Conservation (phyloP, 2,113 vertebrate genomes). For the Lepus europaeus region DNA sequence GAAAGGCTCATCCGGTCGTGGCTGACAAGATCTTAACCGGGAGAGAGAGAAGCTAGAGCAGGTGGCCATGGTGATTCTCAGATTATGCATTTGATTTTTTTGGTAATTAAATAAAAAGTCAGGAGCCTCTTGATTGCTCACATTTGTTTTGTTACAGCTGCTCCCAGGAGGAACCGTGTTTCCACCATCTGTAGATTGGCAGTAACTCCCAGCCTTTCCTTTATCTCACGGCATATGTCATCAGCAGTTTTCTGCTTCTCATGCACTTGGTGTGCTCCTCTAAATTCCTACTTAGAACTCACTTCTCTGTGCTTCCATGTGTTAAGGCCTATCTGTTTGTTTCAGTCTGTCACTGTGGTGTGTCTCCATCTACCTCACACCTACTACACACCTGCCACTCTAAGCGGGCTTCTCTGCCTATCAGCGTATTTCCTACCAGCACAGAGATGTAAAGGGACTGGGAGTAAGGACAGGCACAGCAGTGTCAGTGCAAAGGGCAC, state of each 20-base stretch:
- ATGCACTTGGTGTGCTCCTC: neutral
- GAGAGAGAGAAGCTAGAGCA: neutral
- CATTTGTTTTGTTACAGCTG: slow-evolving; percentile 57
- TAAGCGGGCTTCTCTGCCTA: neutral
- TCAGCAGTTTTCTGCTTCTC: slow-evolving; percentile 30
- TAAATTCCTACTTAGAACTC: slow-evolving; percentile 19
- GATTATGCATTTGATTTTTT: slow-evolving; percentile 40
- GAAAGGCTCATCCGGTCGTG: neutral
- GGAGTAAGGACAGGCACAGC: neutral
- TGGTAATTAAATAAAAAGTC: slow-evolving; percentile 72
- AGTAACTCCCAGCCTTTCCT: slow-evolving; percentile 49
- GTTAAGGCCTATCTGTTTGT: neutral
- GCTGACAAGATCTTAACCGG: neutral
- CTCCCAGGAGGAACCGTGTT: slow-evolving; percentile 52
- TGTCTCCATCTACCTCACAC: neutral
- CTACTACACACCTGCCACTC: neutral
- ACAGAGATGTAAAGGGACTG: neutral
- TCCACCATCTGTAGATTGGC: slow-evolving; percentile 68
- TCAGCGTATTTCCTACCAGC: neutral
- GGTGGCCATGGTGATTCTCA: slow-evolving; percentile 3
- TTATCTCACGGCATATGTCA: neutral
- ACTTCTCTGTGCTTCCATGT: neutral
- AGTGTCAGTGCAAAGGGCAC: neutral
- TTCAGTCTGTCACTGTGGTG: fast-evolving
- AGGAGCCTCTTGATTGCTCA: slow-evolving; percentile 59